Base-by-base conservation (phyloP, 2,113 vertebrate genomes). In the Corythaixoides concolor region DNA sequence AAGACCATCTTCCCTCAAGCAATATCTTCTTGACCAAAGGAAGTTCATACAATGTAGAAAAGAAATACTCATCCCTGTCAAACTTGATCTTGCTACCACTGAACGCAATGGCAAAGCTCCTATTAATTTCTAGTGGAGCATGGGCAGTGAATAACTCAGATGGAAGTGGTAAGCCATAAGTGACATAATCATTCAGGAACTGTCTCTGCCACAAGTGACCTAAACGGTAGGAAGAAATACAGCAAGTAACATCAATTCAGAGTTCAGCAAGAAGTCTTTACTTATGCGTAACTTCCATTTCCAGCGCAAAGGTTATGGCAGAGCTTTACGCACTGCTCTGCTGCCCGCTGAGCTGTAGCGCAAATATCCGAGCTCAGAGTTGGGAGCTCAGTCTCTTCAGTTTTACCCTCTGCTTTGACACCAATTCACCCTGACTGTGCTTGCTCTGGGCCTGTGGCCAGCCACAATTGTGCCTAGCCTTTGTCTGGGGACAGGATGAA, bases 141-240 rank as follows among this genome's bases (percentile, higher is more conserved):
- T 49, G 69, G 64, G 81, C 68, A 84, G 56, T 33, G 76, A 95
- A 16, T 94, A 96, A 95, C 49, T 93, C 86, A 69, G 50, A 75
- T 85, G 92, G 83, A 97, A 95, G 86, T 85, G 80, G 94, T 93
- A 97, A 95, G 92, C 94, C 69, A 0, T 78, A 92, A 91, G 74
- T 87, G 89, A 96, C 77, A 92, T 87, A 76, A 93, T 64, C 84
- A 91, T 62, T 87, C 86, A 87, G 83, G 66, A 95, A 91, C 77
- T 33, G 56, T 89, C 83, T 93, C 80, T 93, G 56, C 84, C 69
- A 85, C 66, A 41, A 90, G 35, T 58, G 58, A 95, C 69, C 66
- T 88, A 88, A 81, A 82, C 15, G 63, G 70, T 28, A 80, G 84
- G 66, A 94, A 85, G 58, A 95, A 97, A 93, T 92, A 88, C 41